A percentile compares a stretch with the other conserved stretches of the same genome.
Evolutionary conservation across 2,113 vertebrate species (phyloP).

Genomic region (Sapayoa aenigma): DNA sequence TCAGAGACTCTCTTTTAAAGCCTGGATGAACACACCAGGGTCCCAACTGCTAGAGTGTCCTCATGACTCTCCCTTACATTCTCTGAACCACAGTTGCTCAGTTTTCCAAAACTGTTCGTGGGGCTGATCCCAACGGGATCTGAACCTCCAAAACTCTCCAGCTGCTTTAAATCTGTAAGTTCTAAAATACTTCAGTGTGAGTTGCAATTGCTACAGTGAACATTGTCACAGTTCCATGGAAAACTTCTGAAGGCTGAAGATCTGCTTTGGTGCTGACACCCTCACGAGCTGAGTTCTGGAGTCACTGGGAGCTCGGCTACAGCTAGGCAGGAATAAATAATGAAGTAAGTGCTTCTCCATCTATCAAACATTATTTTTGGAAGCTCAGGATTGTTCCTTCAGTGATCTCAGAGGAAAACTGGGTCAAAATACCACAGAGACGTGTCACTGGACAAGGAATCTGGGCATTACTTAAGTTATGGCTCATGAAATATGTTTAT

Average conservation of each 20-base stretch:
- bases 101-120: neutral
- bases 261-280: neutral
- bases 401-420: neutral
- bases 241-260: neutral
- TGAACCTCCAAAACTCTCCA: neutral
- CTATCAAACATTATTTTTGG: conserved; percentile 3
- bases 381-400: neutral
- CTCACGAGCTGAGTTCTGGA: neutral
- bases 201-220: neutral
- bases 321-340: neutral
- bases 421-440: neutral
- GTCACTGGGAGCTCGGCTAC: neutral
- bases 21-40: neutral
- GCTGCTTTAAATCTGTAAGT: neutral
- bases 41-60: neutral
- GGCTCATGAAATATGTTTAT: neutral
- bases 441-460: neutral
- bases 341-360: neutral
- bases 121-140: neutral
- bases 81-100: neutral
- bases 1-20: neutral
- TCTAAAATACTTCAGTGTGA: neutral
- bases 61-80: neutral
- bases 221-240: neutral
- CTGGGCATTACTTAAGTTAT: neutral